Evolutionary conservation across 2,888 invertebrate genomes (phyloP), one percentile per base, ranked within the genome.

Genomic region (Phengaris alcon): DNA sequence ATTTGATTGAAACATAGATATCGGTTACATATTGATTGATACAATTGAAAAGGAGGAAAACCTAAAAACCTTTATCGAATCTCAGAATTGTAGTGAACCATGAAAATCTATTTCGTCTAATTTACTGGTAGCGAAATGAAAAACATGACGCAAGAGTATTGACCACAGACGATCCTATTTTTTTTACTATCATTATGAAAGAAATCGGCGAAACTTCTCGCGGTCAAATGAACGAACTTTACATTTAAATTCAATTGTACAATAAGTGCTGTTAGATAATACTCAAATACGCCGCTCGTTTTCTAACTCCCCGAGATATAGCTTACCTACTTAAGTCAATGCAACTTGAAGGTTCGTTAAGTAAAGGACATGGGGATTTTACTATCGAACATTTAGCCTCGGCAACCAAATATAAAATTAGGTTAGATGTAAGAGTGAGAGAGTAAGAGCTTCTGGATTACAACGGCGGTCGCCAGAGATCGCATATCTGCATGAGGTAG

Each of bases 101-200:
- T 68, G 68, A 70, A 70, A 70, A 22, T 22, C 52, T 35, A 72
- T 70, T 48, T 69, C 69, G 15, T 15, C 52, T 52, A 52, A 52
- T 72, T 51, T n/a, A 52, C 52, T 72, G 15, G 51, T 51, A 51
- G 15, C 12, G 51, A 70, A 70, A 35, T 70, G 51, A 70, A 70
- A 54, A 35, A 44, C 3, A 44, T 72, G 52, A 72, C 52, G 54
- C 52, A 72, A 72, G 12, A 35, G 7, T 72, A 72, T 72, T 72
- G 52, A 54, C 72, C 72, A 52, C 72, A 72, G 51, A 51, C 22
- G 35, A 72, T 72, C 68, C 12, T 10, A 68, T 15, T 12, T 72
- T 72, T 72, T 72, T 72, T 72, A 72, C 54, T 22, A 7, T 54
- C 72, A 35, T 72, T 72, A 72, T 35, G 72, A 52, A 72, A 72